phyloP scores from a whole-genome alignment of 2,888 invertebrate species.

The Cheilosia urbana region DNA sequence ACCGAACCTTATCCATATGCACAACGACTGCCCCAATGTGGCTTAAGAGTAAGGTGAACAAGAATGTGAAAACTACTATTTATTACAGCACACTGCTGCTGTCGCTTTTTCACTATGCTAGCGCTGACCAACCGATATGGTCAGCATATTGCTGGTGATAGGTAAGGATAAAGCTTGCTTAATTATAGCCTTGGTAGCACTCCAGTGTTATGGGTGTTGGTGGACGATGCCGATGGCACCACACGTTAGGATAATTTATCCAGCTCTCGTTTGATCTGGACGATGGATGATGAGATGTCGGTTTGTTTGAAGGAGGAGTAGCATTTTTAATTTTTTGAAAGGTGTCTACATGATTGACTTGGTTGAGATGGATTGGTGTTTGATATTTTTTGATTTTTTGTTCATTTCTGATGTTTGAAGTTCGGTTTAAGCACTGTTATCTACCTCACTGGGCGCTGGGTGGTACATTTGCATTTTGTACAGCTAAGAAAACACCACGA shows the following conservation, averaged over 20 bases:
- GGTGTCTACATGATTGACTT: neutral
- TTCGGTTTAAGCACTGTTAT: too few species aligned
- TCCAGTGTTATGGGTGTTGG: constrained; percentile 18
- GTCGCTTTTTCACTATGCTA: constrained; percentile 57
- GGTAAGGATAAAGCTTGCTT: constrained; percentile 38
- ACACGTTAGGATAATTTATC: constrained; percentile 40
- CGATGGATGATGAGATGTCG: constrained; percentile 27
- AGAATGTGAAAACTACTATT: constrained; percentile 40
- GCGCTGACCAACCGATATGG: constrained; percentile 63
- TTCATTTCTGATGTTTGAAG: too few species aligned
- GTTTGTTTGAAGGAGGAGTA: neutral
- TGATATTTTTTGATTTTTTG: neutral
- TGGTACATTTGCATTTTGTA: too few species aligned
- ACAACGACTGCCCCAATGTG: constrained; percentile 8
- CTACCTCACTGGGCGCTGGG: too few species aligned
- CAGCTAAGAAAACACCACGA: too few species aligned
- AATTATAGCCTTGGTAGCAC: constrained; percentile 34
- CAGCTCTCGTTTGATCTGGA: constrained; percentile 40
- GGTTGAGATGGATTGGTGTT: neutral
- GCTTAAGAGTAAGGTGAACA: constrained; percentile 31
- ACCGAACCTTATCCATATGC: constrained; percentile 34
- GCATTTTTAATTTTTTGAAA: neutral
- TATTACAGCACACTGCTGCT: constrained; percentile 63
- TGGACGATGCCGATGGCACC: constrained; percentile 26
- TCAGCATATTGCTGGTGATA: constrained; percentile 3